A percentile compares a stretch with the other conserved stretches of the same genome.
Conservation (phyloP, 2,888 invertebrate species). For the Melipona bicolor region DNA sequence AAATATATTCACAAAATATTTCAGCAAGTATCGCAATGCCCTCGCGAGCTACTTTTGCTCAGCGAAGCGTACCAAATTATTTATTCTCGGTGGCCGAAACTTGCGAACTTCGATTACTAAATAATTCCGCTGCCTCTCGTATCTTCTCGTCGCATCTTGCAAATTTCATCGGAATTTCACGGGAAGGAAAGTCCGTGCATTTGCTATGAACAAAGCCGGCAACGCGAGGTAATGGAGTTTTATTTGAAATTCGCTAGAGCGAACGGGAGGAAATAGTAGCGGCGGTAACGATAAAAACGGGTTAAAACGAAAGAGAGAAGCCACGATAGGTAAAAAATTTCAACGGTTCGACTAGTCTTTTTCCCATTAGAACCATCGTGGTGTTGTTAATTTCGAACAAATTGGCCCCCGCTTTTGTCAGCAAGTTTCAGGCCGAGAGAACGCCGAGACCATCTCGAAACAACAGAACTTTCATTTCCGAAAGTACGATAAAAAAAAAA, state of each 20-base stretch:
- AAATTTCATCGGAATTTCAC: neutral
- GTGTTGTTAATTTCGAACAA: conserved; percentile 42
- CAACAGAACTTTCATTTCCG: conserved; percentile 30
- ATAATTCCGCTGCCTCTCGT: neutral
- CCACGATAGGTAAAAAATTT: conserved; percentile 16
- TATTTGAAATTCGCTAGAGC: neutral
- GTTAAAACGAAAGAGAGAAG: conserved; percentile 1
- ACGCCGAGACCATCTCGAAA: conserved; percentile 18
- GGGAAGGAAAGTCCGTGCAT: too few species aligned
- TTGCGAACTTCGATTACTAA: too few species aligned
- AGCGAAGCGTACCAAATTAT: neutral
- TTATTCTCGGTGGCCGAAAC: neutral
- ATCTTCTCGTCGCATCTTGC: neutral
- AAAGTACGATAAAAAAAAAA: neutral
- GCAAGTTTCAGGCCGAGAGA: conserved; percentile 1
- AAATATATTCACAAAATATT: neutral
- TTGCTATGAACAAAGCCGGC: neutral
- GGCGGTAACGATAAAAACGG: neutral
- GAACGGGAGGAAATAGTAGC: neutral
- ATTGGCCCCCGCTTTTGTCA: conserved; percentile 32
- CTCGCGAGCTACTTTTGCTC: neutral
- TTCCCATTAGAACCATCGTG: conserved; percentile 8
- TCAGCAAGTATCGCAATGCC: neutral
- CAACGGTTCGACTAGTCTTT: conserved; percentile 20
- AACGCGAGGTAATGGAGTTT: neutral